Percentiles rank a stretch among this genome's conserved stretches.
Evolutionary conservation across 2,113 vertebrate genomes (phyloP).

Genomic region (Eolophus roseicapilla): DNA sequence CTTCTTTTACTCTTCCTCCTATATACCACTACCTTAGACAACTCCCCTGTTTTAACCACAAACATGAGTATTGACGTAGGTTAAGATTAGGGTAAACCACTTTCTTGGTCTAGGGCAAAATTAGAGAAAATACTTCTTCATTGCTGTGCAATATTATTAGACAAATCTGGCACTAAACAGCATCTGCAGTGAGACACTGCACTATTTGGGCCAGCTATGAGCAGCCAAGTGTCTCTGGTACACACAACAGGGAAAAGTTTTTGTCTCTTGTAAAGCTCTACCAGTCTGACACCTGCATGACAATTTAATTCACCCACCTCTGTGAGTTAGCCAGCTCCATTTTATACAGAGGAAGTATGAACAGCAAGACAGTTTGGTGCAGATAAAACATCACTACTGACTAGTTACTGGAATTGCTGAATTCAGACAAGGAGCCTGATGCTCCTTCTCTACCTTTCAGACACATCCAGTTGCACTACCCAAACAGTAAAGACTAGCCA

Average conservation of each 20-base stretch:
- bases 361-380: background rate
- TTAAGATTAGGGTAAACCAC: background rate
- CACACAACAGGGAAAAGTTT: background rate
- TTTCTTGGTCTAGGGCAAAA: background rate
- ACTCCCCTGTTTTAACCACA: background rate
- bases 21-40: background rate
- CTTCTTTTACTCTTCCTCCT: background rate
- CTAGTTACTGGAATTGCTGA: rapidly evolving
- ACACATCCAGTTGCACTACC: background rate
- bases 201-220: background rate
- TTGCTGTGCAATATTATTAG: background rate
- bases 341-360: rapidly evolving
- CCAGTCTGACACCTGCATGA: background rate
- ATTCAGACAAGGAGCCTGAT: background rate
- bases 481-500: background rate
- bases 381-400: background rate
- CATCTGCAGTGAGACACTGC: background rate
- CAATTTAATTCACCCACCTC: background rate
- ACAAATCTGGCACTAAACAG: background rate
- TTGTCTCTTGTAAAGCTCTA: background rate
- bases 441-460: background rate
- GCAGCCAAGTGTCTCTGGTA: no score
- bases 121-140: background rate
- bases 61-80: background rate
- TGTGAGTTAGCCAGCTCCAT: background rate